These are phyloP conservation scores for Onychomys leucogaster DNA, from an alignment of 2,797 vertebrate genomes.

Conservation along the genomic window DNA sequence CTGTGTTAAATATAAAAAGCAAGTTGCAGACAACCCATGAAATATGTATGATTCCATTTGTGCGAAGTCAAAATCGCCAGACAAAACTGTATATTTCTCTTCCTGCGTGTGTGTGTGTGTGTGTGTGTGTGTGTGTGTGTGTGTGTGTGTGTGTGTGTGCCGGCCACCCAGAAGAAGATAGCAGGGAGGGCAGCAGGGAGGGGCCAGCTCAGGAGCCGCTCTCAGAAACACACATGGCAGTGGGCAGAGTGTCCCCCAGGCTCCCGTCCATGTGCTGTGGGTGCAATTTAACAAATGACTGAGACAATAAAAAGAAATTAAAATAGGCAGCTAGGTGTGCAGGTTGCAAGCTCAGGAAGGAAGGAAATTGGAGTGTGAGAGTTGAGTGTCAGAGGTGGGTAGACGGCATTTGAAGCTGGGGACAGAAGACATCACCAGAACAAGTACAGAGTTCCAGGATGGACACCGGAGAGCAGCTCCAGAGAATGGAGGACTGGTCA, in stretches of 20 bases:
- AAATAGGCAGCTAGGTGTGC: not conserved
- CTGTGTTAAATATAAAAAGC: not conserved
- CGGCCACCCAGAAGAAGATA: accelerated
- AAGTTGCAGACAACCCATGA: not conserved
- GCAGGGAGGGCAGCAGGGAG: accelerated
- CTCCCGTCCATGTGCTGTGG: not conserved
- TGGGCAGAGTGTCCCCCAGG: not conserved
- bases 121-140: accelerated
- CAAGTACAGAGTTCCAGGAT: not conserved
- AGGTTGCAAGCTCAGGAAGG: not conserved
- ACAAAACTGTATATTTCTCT: accelerated
- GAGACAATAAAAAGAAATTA: not conserved
- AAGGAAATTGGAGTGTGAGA: not conserved
- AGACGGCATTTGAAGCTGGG: not conserved
- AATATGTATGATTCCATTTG: not conserved
- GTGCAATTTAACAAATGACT: not conserved
- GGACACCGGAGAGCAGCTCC: not conserved
- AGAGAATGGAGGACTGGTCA: accelerated
- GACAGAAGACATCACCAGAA: accelerated
- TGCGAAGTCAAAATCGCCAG: not conserved
- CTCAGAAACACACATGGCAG: not conserved
- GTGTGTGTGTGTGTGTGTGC: accelerated
- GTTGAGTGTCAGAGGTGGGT: accelerated
- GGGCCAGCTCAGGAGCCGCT: not conserved
- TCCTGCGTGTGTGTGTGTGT: accelerated